Evolutionary conservation across 2,797 vertebrate genomes (phyloP), one percentile per base, ranked within the genome.

Genomic region (Diglossa cyanea): DNA sequence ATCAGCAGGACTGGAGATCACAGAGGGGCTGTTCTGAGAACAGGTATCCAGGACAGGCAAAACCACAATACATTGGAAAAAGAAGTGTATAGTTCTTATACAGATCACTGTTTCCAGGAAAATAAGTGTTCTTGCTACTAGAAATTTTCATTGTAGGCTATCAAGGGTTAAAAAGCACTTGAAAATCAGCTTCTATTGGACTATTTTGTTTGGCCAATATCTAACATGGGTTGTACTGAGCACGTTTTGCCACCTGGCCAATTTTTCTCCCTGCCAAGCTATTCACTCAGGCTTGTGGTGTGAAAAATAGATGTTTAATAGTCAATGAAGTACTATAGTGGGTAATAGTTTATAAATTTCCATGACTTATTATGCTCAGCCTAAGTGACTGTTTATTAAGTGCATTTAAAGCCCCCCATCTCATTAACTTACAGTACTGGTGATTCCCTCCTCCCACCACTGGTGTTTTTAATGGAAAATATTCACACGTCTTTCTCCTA

Each of bases 311-410:
- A 97, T 96, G 95, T 97, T 97, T 98, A 98, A 97, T 97, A 97
- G 97, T 94, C 96, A 96, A 94, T 96, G 96, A 97, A 98, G 97
- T 94, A 97, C 91, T 94, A 74, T 93, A 96, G 95, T 93, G 76
- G 94, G 93, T 91, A 97, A 97, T 97, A 98, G 97, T 97, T 97
- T 98, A 96, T 98, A 97, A 97, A 97, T 97, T 97, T 97, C 93
- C 95, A 96, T 97, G 95, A 98, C 95, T 97, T 98, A 97, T 94
- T 98, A 98, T 95, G 86, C 13, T 88, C 73, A 86, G 90, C 90
- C 78, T 97, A 97, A 94, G 96, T 95, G 95, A 94, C 95, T 97
- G 81, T 97, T 97, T 97, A 97, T 97, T 96, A 97, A 96, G 92
- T 68, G 47, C 75, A 96, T 97, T 97, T 96, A 96, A 95, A 95